Evolutionary conservation across 2,797 vertebrate species (phyloP).

Genomic region (Alcedo atthis): DNA sequence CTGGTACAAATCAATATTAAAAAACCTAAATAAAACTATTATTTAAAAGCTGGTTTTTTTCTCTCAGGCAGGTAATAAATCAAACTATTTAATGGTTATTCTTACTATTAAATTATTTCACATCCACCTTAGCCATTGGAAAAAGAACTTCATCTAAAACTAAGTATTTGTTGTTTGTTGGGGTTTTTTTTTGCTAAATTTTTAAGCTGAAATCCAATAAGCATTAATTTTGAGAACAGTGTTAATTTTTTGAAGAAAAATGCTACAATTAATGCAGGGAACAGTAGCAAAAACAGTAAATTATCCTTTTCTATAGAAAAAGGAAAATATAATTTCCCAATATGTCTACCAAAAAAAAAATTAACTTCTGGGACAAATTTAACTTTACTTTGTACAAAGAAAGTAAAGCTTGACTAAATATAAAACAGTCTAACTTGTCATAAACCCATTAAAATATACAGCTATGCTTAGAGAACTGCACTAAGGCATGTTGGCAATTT

Average conservation of each 20-base stretch:
- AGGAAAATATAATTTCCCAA: not conserved
- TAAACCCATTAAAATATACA: constrained; percentile 10
- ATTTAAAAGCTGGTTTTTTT: not conserved
- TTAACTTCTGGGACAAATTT: not conserved
- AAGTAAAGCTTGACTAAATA: not conserved
- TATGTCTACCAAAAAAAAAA: not conserved
- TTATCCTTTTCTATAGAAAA: not conserved
- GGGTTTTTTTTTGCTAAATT: not conserved
- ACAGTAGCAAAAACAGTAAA: not conserved
- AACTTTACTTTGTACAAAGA: not conserved
- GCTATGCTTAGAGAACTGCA: not conserved
- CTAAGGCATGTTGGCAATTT: not conserved
- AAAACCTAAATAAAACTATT: not conserved
- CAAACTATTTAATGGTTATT: not conserved
- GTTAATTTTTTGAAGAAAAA: not conserved
- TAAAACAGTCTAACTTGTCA: not conserved
- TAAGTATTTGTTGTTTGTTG: not conserved
- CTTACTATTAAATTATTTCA: not conserved
- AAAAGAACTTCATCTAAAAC: not conserved
- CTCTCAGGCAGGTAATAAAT: not conserved
- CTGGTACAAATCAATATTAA: not conserved
- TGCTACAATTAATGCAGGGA: not conserved
- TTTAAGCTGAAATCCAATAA: not conserved
- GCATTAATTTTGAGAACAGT: not conserved
- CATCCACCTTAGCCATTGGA: not conserved